Base-by-base conservation (phyloP, 2,888 invertebrate genomes). In the Hermaeophaga mercurialis region DNA sequence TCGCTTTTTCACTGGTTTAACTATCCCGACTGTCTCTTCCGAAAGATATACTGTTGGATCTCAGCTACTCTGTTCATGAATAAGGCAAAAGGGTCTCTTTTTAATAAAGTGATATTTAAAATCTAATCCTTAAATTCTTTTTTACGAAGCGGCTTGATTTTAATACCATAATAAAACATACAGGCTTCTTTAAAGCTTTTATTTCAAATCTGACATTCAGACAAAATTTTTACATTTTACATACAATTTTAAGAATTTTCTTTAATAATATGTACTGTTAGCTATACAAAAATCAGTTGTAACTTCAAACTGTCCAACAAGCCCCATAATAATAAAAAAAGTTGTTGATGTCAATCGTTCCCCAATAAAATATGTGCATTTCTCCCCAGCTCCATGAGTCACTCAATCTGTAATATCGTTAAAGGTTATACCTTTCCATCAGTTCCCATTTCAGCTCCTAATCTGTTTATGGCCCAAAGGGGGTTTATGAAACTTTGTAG, bases 351-450 rank as follows among this genome's bases (percentile, higher is more conserved):
- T 34, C 34, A 34, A 34, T 34, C 15, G 34, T 18, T 38, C 38
- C 9, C 9, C 5, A 15, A 7, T 2, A 9, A 26, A 8, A 8
- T 26, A 26, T 38, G 17, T 38, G 38, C 38, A 38, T 17, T 17
- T 17, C 15, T 18, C 1, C 26, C 26, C 26, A 26, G 2, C 9
- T 9, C 9, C 1, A 47, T 70, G 70, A 72, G 71, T 71, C 70
- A 69, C 61, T 68, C 61, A 66, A 70, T 69, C 68, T 66, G 70
- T 73, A 75, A 75, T 75, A 75, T 72, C 65, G 73, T 76, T 74
- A 75, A 70, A 69, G 64, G 68, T 75, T 75, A 75, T 74, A 73
- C 73, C 73, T 73, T 70, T 73, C 71, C 74, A 72, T 74, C 73
- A 73, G 70, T 69, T 69, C 72, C 73, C 69, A 74, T 75, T 75